Evolutionary conservation across 1,140 invertebrate genomes (phyloP).

Genomic region (Semibalanus balanoides): DNA sequence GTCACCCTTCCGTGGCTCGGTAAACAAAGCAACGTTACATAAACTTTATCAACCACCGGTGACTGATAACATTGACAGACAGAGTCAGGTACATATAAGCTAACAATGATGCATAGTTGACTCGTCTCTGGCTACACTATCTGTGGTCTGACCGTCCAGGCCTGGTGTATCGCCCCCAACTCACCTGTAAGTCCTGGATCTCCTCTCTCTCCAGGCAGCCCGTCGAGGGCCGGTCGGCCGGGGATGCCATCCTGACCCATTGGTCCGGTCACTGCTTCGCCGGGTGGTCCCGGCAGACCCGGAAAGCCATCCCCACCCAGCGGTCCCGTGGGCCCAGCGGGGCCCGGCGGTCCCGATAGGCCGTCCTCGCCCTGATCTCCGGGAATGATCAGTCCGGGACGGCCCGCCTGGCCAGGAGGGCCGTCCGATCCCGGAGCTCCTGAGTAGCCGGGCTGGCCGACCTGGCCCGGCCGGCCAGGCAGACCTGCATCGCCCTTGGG

Average conservation of each 20-base stretch:
- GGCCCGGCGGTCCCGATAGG: not conserved
- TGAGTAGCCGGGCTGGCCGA: not conserved
- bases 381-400: not conserved
- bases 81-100: too few relatives aligned
- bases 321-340: not conserved
- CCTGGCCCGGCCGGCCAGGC: not conserved
- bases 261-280: not conserved
- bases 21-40: too few relatives aligned
- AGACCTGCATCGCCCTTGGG: not conserved
- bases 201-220: not conserved
- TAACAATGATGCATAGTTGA: too few relatives aligned
- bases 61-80: too few relatives aligned
- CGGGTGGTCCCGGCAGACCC: not conserved
- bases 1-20: too few relatives aligned
- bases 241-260: not conserved
- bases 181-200: not conserved
- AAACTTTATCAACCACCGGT: too few relatives aligned
- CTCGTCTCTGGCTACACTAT: too few relatives aligned
- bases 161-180: too few relatives aligned
- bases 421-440: not conserved
- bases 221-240: not conserved
- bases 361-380: not conserved
- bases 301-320: not conserved
- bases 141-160: too few relatives aligned
- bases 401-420: not conserved